Conservation (phyloP, 1,140 invertebrate genomes). For the Popillia japonica region DNA sequence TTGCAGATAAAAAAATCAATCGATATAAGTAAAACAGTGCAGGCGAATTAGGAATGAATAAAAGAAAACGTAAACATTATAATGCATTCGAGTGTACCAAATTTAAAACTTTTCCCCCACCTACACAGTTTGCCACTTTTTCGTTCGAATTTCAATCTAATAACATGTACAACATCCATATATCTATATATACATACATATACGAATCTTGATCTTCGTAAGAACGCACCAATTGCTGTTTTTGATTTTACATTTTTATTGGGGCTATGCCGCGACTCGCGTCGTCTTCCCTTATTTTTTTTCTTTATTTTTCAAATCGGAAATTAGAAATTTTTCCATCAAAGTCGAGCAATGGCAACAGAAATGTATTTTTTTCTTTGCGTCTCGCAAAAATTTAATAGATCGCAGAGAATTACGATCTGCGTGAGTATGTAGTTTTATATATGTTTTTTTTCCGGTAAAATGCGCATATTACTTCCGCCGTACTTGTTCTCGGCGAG, state of each 20-base stretch:
- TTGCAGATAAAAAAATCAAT: too few species aligned
- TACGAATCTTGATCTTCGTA: not conserved
- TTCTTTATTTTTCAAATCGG: not conserved
- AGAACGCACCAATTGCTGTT: too few species aligned
- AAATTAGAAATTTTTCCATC: not conserved
- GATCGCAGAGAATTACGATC: not conserved
- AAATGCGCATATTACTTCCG: constrained; percentile 1
- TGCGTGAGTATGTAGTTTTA: not conserved
- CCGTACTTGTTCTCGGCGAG: not conserved
- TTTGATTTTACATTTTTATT: not conserved
- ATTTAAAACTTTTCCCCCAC: not conserved
- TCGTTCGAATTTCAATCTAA: too few species aligned
- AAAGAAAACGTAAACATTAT: not conserved
- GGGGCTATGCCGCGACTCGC: not conserved
- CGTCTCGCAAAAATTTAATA: not conserved
- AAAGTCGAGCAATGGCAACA: not conserved
- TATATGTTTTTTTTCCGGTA: not conserved
- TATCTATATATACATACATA: too few species aligned
- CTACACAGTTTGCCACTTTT: too few species aligned
- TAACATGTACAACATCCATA: not conserved
- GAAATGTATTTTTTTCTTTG: not conserved
- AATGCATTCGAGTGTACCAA: not conserved
- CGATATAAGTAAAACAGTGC: too few species aligned
- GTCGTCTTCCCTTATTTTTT: not conserved
- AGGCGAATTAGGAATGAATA: too few species aligned